Percentiles rank a stretch among this genome's conserved stretches.
These are phyloP conservation scores for Coccyzus lansbergi DNA, from an alignment of 2,797 vertebrate genomes.

Conservation along the genomic window DNA sequence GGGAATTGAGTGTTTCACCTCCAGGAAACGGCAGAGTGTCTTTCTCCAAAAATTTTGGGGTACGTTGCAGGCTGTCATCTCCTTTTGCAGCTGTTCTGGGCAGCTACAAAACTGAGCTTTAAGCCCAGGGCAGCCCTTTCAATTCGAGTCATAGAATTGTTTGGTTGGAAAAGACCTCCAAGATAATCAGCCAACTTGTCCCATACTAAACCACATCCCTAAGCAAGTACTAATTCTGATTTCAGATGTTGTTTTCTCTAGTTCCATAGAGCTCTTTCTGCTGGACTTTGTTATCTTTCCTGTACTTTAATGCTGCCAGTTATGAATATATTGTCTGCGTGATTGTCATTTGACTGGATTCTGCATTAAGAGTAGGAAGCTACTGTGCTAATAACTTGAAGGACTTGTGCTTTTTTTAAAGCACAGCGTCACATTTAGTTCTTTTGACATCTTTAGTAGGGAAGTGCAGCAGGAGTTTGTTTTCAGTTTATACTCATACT, in stretches of 20 bases:
- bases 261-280: background rate
- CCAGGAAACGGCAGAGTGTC: accelerated
- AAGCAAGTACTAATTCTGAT: no score
- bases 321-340: accelerated
- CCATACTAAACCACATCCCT: no score
- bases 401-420: background rate
- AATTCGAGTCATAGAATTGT: no score
- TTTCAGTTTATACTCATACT: background rate
- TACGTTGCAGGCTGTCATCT: accelerated
- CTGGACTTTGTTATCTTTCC: background rate
- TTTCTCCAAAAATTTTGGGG: accelerated
- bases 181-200: no score
- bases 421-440: background rate
- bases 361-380: background rate
- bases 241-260: accelerated
- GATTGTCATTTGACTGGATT: background rate
- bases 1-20: accelerated
- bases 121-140: no score
- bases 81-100: accelerated
- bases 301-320: background rate
- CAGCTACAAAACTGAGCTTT: accelerated
- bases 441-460: background rate
- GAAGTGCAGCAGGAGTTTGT: background rate
- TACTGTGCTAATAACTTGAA: background rate
- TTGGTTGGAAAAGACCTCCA: no score